Evolutionary conservation across 2,113 vertebrate genomes (phyloP).

Genomic region (Rhinolophus sinicus): DNA sequence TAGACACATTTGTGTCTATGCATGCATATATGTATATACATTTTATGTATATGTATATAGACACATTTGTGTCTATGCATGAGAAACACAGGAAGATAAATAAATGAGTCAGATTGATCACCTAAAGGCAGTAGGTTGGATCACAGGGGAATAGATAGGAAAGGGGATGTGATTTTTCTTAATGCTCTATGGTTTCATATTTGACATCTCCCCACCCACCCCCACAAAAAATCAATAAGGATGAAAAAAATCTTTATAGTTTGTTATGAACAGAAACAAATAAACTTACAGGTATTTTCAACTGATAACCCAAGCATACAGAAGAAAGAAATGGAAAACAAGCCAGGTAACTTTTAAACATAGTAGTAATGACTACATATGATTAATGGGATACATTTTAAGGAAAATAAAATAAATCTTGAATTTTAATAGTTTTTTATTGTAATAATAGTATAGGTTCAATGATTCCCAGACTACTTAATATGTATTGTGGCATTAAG

Average conservation of each 20-base stretch:
- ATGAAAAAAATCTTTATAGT: background rate
- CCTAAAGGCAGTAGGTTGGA: background rate
- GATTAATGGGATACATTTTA: background rate
- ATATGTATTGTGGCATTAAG: background rate
- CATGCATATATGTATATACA: too few species aligned
- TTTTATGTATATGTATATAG: background rate
- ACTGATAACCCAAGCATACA: background rate
- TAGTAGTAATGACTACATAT: background rate
- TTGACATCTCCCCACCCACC: background rate
- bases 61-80: background rate
- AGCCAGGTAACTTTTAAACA: background rate
- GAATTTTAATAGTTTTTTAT: background rate
- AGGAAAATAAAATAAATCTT: background rate
- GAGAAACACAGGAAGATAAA: background rate
- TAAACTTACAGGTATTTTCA: background rate
- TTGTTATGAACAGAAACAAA: background rate
- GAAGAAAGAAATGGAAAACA: background rate
- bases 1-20: background rate
- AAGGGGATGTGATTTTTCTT: background rate
- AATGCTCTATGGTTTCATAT: background rate
- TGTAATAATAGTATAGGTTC: background rate
- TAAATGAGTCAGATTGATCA: background rate
- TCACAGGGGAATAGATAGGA: background rate
- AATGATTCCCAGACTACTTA: background rate
- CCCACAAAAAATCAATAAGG: background rate